Conservation (phyloP, 2,113 vertebrate genomes). For the Cromileptes altivelis region DNA sequence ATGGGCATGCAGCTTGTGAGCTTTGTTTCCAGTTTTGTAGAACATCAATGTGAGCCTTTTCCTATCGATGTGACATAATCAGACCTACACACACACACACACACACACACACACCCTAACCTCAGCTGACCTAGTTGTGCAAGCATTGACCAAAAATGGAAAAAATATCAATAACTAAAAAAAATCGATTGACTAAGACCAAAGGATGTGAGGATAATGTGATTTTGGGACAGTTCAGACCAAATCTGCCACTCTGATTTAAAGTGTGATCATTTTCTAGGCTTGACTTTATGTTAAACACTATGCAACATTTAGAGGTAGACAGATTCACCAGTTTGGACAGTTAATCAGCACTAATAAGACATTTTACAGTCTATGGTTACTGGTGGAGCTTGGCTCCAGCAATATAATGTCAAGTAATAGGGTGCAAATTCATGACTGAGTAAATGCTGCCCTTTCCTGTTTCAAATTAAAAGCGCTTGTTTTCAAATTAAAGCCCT, state of each 20-base stretch:
- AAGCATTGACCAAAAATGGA: not conserved
- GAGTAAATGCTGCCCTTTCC: too few relatives aligned
- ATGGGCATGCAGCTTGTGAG: not conserved
- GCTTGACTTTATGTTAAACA: too few relatives aligned
- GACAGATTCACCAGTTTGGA: too few relatives aligned
- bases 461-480: too few relatives aligned
- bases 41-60: not conserved
- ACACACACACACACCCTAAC: not conserved
- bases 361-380: too few relatives aligned
- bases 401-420: too few relatives aligned
- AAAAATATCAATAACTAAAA: conserved; percentile 12
- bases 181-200: not conserved
- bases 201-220: not conserved
- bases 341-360: too few relatives aligned
- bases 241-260: not conserved
- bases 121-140: not conserved
- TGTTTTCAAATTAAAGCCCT: too few relatives aligned
- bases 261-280: not conserved
- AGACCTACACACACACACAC: not conserved
- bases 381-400: too few relatives aligned
- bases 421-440: too few relatives aligned
- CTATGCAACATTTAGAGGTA: too few relatives aligned
- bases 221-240: not conserved
- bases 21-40: conserved; percentile 5
- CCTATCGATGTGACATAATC: not conserved